Evolutionary conservation across 2,888 invertebrate genomes (phyloP).

Genomic region (Xestia c-nigrum): DNA sequence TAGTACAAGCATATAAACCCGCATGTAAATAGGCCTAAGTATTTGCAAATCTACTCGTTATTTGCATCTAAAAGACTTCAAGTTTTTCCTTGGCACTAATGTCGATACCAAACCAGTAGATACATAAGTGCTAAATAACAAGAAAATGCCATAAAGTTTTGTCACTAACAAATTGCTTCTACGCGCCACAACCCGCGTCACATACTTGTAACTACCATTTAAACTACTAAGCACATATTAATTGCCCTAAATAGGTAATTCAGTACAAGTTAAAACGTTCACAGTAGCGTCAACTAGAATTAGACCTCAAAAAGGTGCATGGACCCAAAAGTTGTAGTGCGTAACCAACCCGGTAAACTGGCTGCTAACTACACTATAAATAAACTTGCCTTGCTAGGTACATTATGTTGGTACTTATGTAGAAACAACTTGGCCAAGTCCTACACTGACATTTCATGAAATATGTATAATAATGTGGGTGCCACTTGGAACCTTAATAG

Average conservation of each 20-base stretch:
- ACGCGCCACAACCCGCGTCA: slow-evolving; percentile 24
- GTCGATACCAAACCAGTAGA: background rate
- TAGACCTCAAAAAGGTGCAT: slow-evolving; percentile 68
- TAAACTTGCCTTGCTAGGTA: slow-evolving; percentile 59
- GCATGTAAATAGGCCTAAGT: background rate
- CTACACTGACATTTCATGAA: slow-evolving; percentile 54
- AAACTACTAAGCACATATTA: slow-evolving; percentile 66
- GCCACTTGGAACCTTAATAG: slow-evolving; percentile 45
- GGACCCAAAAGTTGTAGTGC: slow-evolving; percentile 71
- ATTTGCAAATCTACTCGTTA: slow-evolving; percentile 5
- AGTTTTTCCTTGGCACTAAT: slow-evolving; percentile 23
- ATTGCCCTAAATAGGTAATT: slow-evolving; percentile 67
- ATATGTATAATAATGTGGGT: slow-evolving; percentile 57
- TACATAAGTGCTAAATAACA: slow-evolving; percentile 23
- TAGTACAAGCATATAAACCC: background rate
- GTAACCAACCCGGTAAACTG: slow-evolving; percentile 70
- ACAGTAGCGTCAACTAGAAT: slow-evolving; percentile 66
- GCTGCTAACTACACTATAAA: slow-evolving; percentile 70
- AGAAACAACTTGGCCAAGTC: slow-evolving; percentile 44
- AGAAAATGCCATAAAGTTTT: slow-evolving; percentile 35
- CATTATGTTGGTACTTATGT: slow-evolving; percentile 37
- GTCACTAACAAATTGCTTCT: slow-evolving; percentile 42
- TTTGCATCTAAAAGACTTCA: slow-evolving; percentile 3
- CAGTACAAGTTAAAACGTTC: slow-evolving; percentile 64
- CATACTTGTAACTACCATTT: slow-evolving; percentile 46